Evolutionary conservation across 2,888 invertebrate species (phyloP).

Genomic region (Entomobrya multifasciata): DNA sequence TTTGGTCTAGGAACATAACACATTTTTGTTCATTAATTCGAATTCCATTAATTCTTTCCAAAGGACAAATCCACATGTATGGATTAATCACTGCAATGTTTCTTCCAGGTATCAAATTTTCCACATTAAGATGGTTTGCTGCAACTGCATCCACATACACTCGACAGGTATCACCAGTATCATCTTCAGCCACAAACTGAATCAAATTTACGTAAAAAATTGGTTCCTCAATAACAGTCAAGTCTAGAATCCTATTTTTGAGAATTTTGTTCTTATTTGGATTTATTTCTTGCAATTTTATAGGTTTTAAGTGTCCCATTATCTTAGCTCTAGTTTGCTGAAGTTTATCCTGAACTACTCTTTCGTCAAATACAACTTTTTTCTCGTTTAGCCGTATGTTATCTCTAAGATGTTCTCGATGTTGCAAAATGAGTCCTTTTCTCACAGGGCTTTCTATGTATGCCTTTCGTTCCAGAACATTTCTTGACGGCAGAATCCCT

Average conservation of each 20-base stretch:
- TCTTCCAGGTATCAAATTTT: conserved; percentile 31
- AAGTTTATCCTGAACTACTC: neutral
- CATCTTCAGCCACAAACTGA: conserved; percentile 52
- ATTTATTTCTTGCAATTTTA: conserved; percentile 56
- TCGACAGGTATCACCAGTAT: conserved; percentile 30
- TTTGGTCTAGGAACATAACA: neutral
- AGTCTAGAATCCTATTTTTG: conserved; percentile 40
- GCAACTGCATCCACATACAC: too few species aligned
- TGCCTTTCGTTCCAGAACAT: neutral
- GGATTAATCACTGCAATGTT: conserved; percentile 50
- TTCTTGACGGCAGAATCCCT: too few species aligned
- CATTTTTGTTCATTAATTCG: neutral
- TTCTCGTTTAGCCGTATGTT: too few species aligned
- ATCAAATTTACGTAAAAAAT: neutral
- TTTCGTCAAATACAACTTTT: neutral
- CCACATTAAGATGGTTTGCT: conserved; percentile 45
- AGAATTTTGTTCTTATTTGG: conserved; percentile 49
- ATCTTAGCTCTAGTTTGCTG: neutral
- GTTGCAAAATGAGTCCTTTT: neutral
- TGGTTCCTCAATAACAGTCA: conserved; percentile 65
- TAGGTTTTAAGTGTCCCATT: neutral
- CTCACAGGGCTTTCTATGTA: conserved; percentile 1
- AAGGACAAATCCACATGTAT: neutral
- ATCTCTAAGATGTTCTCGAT: neutral
- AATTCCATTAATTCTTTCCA: neutral